Evolutionary conservation across 1,140 invertebrate species (phyloP), one percentile per base, ranked within the genome.

Genomic region (Bombus confusus): DNA sequence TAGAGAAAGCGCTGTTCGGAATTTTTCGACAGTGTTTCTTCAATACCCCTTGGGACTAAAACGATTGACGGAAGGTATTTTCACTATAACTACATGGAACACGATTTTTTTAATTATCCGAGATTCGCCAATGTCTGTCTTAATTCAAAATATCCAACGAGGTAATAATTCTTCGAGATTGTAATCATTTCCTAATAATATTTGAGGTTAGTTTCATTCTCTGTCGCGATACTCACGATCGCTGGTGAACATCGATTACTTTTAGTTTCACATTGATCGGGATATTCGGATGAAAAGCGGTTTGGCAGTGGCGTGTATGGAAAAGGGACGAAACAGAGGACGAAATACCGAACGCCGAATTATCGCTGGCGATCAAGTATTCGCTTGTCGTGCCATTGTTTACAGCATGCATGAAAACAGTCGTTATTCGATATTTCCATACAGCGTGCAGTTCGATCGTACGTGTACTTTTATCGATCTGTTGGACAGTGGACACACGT

Each of bases 361-460:
- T 37, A 71, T 37, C 37, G 10, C 37, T 43, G 73, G 22, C 13
- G 41, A 74, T 74, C 73, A 10, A 52, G 34, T 76, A 57, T 76
- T 57, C 34, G 25, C 74, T 34, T 68, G 47, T 39, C 43, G 47
- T 39, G 39, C 13, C 10, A n/a, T 37, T 62, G 64, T 72, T 80
- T 79, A 75, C 81, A 69, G 10, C 62, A 3, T 12, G n/a, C 18
- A 15, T 31, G 37, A 37, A 78, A 78, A 78, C 62, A 12, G 62
- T 41, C 31, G 79, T 73, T 59, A 22, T 39, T n/a, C 75, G 75
- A 84, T 79, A 79, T 69, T 79, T 78, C 62, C 66, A 84, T 84
- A 59, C 62, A 28, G 75, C 31, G 71, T 52, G 13, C 47, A 25
- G 37, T n/a, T 77, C 52, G 37, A 71, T 31, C 68, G 66, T 59